Evolutionary conservation across 2,888 invertebrate genomes (phyloP), one percentile per base, ranked within the genome.

Genomic region (Endomychus coccineus): DNA sequence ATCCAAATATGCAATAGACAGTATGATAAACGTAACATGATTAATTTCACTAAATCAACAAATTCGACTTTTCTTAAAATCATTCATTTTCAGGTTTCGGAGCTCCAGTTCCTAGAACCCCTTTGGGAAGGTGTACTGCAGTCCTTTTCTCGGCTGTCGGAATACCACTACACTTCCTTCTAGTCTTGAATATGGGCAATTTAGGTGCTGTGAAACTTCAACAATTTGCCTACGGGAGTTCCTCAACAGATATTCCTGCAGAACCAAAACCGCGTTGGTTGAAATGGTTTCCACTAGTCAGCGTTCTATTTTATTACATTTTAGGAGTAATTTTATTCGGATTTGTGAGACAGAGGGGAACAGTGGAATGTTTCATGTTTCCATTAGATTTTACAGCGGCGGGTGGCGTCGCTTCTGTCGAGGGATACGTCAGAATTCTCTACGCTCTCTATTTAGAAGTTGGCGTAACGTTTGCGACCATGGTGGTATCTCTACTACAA

Each of bases 361-460:
- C 71, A 1, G 58, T 73, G 2, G 77, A 77, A 27, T 66, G 73
- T 40, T 55, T 77, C 12, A 67, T 80, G 63, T 83, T 81, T 52
- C 81, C 81, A 1, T 52, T 81, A 42, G 79, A 81, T 55, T 82
- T 83, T 50, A 80, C 81, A 4, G 78, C 78, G 1, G 76, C 74
- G 1, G 80, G 81, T 1, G 80, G 80, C 2, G 72, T 81, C 16
- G 78, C 77, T 4, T 69, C 65, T 13, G 75, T 78, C 15, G 62
- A 68, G 30, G 73, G 74, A 2, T 64, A 72, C 50, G 68, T 78
- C 9, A 68, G 80, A 9, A 67, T 80, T 14, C 54, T 77, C 2
- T 82, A 82, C 56, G 80, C 74, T 1, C 54, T 80, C 13, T 83
- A 80, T 62, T 68, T 82, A 39, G 81, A 81, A 52, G 71, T 78